Percentiles rank a stretch among this genome's conserved stretches.
Conservation (phyloP, 2,888 invertebrate genomes). For the Andrena chrysosceles region DNA sequence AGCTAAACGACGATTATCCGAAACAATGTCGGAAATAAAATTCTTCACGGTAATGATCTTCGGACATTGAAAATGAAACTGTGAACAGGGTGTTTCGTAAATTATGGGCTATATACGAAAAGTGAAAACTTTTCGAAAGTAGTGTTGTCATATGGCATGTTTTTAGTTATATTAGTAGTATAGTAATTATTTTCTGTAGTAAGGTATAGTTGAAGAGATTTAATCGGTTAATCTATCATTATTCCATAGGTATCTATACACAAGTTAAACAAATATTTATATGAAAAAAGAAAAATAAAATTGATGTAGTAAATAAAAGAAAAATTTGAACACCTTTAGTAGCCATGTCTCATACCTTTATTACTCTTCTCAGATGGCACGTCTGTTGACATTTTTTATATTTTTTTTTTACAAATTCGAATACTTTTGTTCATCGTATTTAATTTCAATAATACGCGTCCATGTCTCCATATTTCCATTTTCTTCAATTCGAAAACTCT, state of each 20-base stretch:
- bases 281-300: slow-evolving; percentile 19
- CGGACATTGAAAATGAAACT: not conserved
- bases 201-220: slow-evolving; percentile 16
- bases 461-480: not conserved
- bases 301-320: slow-evolving; percentile 22
- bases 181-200: slow-evolving; percentile 17
- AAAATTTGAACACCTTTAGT: slow-evolving; percentile 26
- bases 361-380: no score
- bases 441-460: no score
- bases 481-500: not conserved
- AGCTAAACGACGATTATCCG: slow-evolving; percentile 52
- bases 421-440: no score
- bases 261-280: slow-evolving; percentile 33
- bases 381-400: no score
- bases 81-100: slow-evolving; percentile 1
- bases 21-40: slow-evolving; percentile 27
- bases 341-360: not conserved
- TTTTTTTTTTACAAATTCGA: no score
- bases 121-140: not conserved
- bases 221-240: slow-evolving; percentile 10
- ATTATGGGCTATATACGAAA: not conserved
- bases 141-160: slow-evolving; percentile 19
- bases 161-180: slow-evolving; percentile 6
- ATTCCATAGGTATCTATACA: slow-evolving; percentile 28
- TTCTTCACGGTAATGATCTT: not conserved